Evolutionary conservation across 1,140 invertebrate species (phyloP).

Genomic region (Lordiphosa collinella): DNA sequence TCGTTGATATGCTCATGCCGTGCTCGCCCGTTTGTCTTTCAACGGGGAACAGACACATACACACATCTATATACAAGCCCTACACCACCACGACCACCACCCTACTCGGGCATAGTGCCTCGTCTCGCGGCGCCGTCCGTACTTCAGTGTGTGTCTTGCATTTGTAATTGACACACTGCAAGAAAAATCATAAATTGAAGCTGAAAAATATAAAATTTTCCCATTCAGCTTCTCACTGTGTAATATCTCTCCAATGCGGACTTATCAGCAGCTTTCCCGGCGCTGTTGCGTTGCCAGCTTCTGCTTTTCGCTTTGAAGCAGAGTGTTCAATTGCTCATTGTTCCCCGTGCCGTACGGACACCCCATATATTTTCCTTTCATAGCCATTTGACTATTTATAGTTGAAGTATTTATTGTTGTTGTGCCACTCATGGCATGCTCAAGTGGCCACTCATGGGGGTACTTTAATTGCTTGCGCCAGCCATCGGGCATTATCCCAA

Average conservation of each 20-base stretch:
- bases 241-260: constrained; percentile 4
- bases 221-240: constrained; percentile 14
- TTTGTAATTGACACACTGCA: constrained; percentile 53
- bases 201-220: background rate
- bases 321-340: constrained; percentile 62
- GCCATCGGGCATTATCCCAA: constrained; percentile 15
- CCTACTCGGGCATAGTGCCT: constrained; percentile 18
- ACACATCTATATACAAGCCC: constrained; percentile 10
- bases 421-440: constrained; percentile 69
- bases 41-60: constrained; percentile 34
- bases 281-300: constrained; percentile 1
- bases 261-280: constrained; percentile 31
- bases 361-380: constrained; percentile 60
- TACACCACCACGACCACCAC: constrained; percentile 26
- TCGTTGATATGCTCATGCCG: constrained; percentile 74
- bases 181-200: constrained; percentile 16
- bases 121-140: constrained; percentile 52
- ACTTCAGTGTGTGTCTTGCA: constrained; percentile 62
- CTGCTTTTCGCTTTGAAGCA: constrained; percentile 23
- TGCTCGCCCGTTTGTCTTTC: constrained; percentile 73
- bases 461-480: constrained; percentile 59
- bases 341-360: constrained; percentile 14
- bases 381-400: constrained; percentile 75
- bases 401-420: constrained; percentile 77
- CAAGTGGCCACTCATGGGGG: constrained; percentile 65